Evolutionary conservation across 2,888 invertebrate genomes (phyloP), one percentile per base, ranked within the genome.

Genomic region (Xanthorhoe designata): DNA sequence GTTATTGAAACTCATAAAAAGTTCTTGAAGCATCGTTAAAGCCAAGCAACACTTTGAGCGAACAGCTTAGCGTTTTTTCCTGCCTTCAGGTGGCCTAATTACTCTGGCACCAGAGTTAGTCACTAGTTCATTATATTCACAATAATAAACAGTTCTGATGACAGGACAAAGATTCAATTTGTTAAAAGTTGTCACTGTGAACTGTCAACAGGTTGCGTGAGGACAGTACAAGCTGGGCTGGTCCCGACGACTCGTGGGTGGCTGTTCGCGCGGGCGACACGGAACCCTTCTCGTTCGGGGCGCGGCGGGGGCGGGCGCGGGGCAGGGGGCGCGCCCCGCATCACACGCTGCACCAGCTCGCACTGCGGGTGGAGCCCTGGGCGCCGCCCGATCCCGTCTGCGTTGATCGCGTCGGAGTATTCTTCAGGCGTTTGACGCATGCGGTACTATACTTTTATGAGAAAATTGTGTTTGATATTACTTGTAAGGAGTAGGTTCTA

Each of bases 371-470:
- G 19, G 97, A 98, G 75, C 98, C 98, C 59, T 99, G 99, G 98
- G 95, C 96, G 72, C 91, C 95, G 74, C 95, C 98, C 58, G 96
- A 96, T 74, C 98, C 99, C 0, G 97, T 99, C 15, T 97, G 98
- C 8, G 97, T 99, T 0, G 99, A 99, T 89, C 96, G 97, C 86
- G 99, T 99, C 19, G 99, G 99, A 1, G 95, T 97, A 51, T 99
- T 97, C 92, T 99, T 99, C 85, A 91, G 98, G n/a, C 95, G 84
- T 5, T 76, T 91, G 66, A 86, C 87, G 62, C 91, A 92, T 42
- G 69, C 78, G 71, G 91, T 90, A 45, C 64, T 64, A 45, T n/a
- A 18, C 42, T 7, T 32, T 42, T 38, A 4, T 38, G n/a, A n/a
- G n/a, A 1, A 2, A 45, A n/a, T 15, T 45, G 15, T 45, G 15